These are phyloP conservation scores for Urocyon cinereoargenteus DNA, from an alignment of 2,797 vertebrate species.

Conservation along the genomic window DNA sequence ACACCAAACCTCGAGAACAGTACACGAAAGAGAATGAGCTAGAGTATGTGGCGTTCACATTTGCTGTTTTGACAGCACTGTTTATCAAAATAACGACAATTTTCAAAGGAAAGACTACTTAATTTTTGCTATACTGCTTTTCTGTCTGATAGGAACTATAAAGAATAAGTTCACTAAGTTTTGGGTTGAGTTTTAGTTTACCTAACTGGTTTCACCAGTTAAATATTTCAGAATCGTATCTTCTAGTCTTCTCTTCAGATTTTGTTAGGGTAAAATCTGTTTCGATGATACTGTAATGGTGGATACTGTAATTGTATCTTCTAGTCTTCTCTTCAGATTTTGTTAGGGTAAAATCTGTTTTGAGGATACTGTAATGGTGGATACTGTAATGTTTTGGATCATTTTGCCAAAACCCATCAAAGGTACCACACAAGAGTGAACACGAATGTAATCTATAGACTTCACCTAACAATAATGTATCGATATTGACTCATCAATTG, in stretches of 20 bases:
- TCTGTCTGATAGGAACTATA: constrained; percentile 73
- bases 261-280: constrained; percentile 8
- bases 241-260: constrained; percentile 67
- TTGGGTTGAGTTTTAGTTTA: constrained; percentile 69
- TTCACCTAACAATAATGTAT: background rate
- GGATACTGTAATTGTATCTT: constrained; percentile 45
- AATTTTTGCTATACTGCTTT: constrained; percentile 83
- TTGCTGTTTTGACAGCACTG: constrained; percentile 82
- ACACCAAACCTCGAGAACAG: constrained; percentile 75
- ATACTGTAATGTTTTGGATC: too few species aligned
- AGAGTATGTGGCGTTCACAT: constrained; percentile 61
- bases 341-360: constrained; percentile 13
- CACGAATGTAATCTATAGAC: background rate
- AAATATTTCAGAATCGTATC: constrained; percentile 78
- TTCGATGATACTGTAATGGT: background rate
- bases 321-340: constrained; percentile 65
- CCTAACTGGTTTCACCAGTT: constrained; percentile 76
- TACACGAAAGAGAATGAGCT: constrained; percentile 74
- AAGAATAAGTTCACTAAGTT: constrained; percentile 82
- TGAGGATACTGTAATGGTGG: background rate
- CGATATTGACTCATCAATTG: background rate
- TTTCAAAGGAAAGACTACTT: constrained; percentile 82
- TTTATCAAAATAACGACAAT: constrained; percentile 86
- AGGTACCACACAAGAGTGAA: background rate
- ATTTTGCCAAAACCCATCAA: background rate